Evolutionary conservation across 1,140 invertebrate species (phyloP), one percentile per base, ranked within the genome.

Genomic region (Drosophila virilis): DNA sequence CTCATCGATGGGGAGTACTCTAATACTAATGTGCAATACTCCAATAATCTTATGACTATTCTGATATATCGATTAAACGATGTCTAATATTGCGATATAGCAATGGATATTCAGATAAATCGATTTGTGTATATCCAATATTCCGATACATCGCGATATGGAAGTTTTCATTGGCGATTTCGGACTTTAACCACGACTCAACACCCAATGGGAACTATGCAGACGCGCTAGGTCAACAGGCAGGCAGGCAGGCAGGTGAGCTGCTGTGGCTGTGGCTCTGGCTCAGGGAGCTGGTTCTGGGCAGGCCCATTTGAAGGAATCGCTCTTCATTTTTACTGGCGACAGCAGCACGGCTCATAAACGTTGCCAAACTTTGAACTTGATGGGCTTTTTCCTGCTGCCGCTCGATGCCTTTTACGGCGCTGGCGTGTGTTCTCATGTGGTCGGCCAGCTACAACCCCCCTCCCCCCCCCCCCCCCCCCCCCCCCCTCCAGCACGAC

Each of bases 321-420:
- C 28, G 74, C 74, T 78, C 84, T 83, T 89, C 76, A 68, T 77
- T 88, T 88, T 88, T 88, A 86, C 83, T 89, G 79, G 84, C 83
- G 58, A 77, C 71, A 72, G 79, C 78, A 71, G 65, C 76, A 70
- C 68, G 60, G 75, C 69, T 83, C 84, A 86, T 88, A 88, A 88
- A 88, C 70, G 80, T 80, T 83, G 84, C 84, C 83, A 79, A 88
- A 88, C 83, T 88, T 88, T 88, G 83, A 89, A 83, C 83, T 86
- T 86, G 83, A 86, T 86, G 83, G 83, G 22, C 22, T 66, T 80
- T 82, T 82, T 28, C 48, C 59, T 71, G 51, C 46, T 33, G 17
- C 50, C 15, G 66, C 71, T 61, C 71, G 70, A 65, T 79, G 55
- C 52, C 46, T 80, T 86, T 88, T 89, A 88, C 83, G 83, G 83